These are phyloP conservation scores for Norana najaformis DNA, from an alignment of 2,888 invertebrate genomes.

Conservation along the genomic window DNA sequence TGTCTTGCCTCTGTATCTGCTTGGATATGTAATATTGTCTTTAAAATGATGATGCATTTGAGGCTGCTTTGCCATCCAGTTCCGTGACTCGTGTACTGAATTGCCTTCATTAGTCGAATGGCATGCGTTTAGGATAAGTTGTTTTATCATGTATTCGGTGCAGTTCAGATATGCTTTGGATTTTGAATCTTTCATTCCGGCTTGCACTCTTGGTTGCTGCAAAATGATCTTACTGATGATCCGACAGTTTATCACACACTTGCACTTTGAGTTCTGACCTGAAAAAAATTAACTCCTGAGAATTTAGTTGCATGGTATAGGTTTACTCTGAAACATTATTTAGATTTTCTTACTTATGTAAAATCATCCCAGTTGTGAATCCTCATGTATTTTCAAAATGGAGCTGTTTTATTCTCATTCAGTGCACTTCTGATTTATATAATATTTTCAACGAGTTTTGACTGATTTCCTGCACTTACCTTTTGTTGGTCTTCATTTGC, in stretches of 20 bases:
- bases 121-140: neutral
- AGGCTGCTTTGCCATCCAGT: neutral
- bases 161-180: neutral
- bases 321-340: no score
- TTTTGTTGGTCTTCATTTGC: neutral
- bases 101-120: neutral
- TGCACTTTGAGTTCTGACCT: neutral
- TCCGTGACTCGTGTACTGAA: neutral
- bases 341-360: no score
- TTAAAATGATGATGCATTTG: neutral
- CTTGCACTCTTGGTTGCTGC: neutral
- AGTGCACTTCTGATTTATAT: neutral
- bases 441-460: neutral
- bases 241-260: neutral
- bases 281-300: no score
- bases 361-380: no score
- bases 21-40: neutral
- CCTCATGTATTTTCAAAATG: no score
- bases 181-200: neutral
- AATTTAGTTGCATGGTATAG: no score
- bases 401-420: neutral
- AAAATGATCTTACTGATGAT: neutral
- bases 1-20: neutral
- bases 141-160: neutral
- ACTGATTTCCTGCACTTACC: neutral